Evolutionary conservation across 2,113 vertebrate species (phyloP), one percentile per base, ranked within the genome.

Genomic region (Heterochromis multidens): DNA sequence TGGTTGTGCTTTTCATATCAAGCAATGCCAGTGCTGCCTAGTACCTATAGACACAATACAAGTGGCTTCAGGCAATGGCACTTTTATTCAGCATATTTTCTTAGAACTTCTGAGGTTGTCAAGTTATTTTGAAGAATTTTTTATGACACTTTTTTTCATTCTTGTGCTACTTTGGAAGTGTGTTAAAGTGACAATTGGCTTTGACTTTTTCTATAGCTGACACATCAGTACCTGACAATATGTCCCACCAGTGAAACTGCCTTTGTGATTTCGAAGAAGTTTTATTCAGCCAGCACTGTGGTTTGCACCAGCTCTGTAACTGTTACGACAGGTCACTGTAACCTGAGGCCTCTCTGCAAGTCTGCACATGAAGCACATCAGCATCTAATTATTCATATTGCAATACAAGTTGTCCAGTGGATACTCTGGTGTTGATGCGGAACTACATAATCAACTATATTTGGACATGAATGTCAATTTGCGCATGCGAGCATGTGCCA

Each of bases 381-480:
- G 43, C 70, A 54, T 74, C 46, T 33, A 74, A 29, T 46, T 21
- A 40, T 63, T 27, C 40, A 29, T 63, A 29, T 49, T 80, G 43
- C 4, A 49, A 65, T 52, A 9, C 17, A 33, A 56, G 54, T n/a
- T 49, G 21, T 33, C n/a, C 23, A 37, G 33, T 33, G 16, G 49
- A 46, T 14, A 67, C 31, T 54, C 46, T 29, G 54, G 13, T 21
- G 54, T 33, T 61, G 14, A 81, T 61, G 23, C 57, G 33, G 63
- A 85, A 74, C 56, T 60, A 67, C 70, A 72, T 59, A 54, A 56
- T 74, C 70, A 52, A 52, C 43, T 52, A 31, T 19, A 23, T 78
- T 81, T 80, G 62, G 46, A 74, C 70, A 54, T 81, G 81, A 52
- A 74, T 85, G 49, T 79, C 65, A 77, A 62, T 67, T 77, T 29